Evolutionary conservation across 2,113 vertebrate species (phyloP).

Genomic region (Andinoacara biseriatus): DNA sequence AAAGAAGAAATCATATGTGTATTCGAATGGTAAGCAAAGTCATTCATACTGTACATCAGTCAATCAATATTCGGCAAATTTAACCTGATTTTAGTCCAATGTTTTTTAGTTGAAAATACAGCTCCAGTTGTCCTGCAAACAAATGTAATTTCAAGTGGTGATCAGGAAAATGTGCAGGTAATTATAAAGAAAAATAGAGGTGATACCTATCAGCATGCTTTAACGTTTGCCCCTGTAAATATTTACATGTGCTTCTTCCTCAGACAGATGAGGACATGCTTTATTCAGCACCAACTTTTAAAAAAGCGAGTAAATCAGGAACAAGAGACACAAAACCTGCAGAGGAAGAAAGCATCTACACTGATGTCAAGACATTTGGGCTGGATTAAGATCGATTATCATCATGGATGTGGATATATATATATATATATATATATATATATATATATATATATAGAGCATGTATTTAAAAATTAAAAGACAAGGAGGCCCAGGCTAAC

Average conservation of each 20-base stretch:
- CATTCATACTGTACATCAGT: background rate
- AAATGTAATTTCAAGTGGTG: background rate
- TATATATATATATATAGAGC: too few species aligned
- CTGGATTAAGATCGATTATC: background rate
- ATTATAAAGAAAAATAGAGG: background rate
- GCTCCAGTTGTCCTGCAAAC: background rate
- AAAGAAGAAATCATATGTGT: background rate
- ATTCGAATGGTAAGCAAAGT: constrained; percentile 14
- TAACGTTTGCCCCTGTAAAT: background rate
- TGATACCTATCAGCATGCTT: background rate
- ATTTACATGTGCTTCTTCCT: accelerated
- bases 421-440: too few species aligned
- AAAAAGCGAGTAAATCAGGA: background rate
- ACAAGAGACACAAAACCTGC: background rate
- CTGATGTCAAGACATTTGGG: background rate
- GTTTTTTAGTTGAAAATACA: background rate
- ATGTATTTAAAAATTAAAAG: too few species aligned
- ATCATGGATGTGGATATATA: accelerated
- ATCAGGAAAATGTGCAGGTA: constrained; percentile 25
- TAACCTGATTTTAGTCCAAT: background rate
- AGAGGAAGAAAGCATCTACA: constrained; percentile 38
- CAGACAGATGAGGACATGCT: constrained; percentile 35
- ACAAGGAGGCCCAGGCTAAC: too few species aligned
- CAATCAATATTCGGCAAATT: accelerated
- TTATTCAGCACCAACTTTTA: constrained; percentile 11